phyloP scores from a whole-genome alignment of 2,113 vertebrate genomes.

The Brachirus orientalis region DNA sequence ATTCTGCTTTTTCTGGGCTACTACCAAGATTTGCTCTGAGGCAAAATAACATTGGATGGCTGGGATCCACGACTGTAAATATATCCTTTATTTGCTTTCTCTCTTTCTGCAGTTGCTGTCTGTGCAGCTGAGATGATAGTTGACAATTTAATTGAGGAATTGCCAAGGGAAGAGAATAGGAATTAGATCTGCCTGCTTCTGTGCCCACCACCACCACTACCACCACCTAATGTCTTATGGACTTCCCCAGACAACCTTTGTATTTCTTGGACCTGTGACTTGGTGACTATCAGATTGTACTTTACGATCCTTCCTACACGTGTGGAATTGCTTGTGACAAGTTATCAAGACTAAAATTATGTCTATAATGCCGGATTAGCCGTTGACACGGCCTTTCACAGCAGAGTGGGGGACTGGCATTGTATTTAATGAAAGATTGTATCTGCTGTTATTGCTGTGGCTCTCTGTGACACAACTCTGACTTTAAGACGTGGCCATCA shows the following conservation, averaged over 20 bases:
- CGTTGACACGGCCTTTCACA: slow-evolving; percentile 59
- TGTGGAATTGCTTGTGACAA: slow-evolving; percentile 70
- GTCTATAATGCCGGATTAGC: slow-evolving; percentile 71
- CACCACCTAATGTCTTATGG: slow-evolving; percentile 18
- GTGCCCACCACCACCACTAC: slow-evolving; percentile 38
- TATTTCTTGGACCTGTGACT: slow-evolving; percentile 40
- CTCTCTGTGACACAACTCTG: slow-evolving; percentile 22
- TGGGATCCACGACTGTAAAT: slow-evolving; percentile 59
- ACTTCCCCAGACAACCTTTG: slow-evolving; percentile 36
- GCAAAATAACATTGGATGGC: slow-evolving; percentile 55
- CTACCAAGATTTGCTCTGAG: slow-evolving; percentile 55
- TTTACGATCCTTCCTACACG: slow-evolving; percentile 61
- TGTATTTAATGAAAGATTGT: slow-evolving; percentile 73
- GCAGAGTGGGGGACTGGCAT: slow-evolving; percentile 47
- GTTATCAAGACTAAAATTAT: slow-evolving; percentile 71
- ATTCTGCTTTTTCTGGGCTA: slow-evolving; percentile 47
- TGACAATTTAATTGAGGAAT: slow-evolving; percentile 72
- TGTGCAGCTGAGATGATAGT: slow-evolving; percentile 52
- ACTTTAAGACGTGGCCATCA: slow-evolving; percentile 49
- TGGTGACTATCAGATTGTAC: slow-evolving; percentile 67
- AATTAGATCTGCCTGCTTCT: slow-evolving; percentile 50
- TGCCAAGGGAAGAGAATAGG: slow-evolving; percentile 46
- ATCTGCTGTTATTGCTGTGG: slow-evolving; percentile 47
- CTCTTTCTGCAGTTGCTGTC: slow-evolving; percentile 34
- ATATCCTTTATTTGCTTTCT: slow-evolving; percentile 45